Percentiles rank a stretch among this genome's conserved stretches.
These are phyloP conservation scores for Neodontobutis hainanensis DNA, from an alignment of 2,113 vertebrate genomes.

Conservation along the genomic window DNA sequence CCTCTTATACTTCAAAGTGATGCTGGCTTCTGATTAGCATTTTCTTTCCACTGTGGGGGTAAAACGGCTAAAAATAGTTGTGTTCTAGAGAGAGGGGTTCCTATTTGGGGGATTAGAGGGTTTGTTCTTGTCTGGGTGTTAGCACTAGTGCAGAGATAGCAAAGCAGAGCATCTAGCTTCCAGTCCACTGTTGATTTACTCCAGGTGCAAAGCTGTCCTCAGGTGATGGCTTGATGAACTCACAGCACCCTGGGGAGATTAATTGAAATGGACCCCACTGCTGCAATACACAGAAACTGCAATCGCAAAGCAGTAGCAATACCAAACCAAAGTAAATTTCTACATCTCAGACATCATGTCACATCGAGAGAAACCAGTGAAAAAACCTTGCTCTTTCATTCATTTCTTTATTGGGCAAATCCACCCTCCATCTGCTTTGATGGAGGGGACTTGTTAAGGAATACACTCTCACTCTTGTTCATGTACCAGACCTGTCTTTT, in stretches of 20 bases:
- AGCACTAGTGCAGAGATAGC: constrained; percentile 37
- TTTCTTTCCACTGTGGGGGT: constrained; percentile 55
- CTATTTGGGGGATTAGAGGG: constrained; percentile 26
- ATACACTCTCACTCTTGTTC: neutral
- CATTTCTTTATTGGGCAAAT: constrained; percentile 5
- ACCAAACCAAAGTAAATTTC: neutral
- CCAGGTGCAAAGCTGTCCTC: constrained; percentile 47
- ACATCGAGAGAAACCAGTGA: neutral
- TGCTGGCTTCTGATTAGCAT: constrained; percentile 73
- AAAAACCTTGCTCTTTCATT: neutral
- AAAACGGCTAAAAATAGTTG: constrained; percentile 68
- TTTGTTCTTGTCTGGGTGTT: constrained; percentile 48
- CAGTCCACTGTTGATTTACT: constrained; percentile 43
- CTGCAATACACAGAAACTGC: constrained; percentile 33
- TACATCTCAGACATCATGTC: neutral
- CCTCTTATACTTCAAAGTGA: constrained; percentile 77
- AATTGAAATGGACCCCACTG: constrained; percentile 58
- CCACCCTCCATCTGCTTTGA: constrained; percentile 25
- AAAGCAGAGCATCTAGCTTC: constrained; percentile 14
- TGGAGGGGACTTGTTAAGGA: constrained; percentile 17
- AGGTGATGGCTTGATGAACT: constrained; percentile 54
- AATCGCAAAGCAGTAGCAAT: constrained; percentile 24
- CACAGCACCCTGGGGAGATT: constrained; percentile 39
- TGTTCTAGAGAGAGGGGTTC: constrained; percentile 18
- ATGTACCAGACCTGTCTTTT: constrained; percentile 2